Conservation (phyloP, 35 echinoderm and acorn worm species). For the Lytechinus pictus region DNA sequence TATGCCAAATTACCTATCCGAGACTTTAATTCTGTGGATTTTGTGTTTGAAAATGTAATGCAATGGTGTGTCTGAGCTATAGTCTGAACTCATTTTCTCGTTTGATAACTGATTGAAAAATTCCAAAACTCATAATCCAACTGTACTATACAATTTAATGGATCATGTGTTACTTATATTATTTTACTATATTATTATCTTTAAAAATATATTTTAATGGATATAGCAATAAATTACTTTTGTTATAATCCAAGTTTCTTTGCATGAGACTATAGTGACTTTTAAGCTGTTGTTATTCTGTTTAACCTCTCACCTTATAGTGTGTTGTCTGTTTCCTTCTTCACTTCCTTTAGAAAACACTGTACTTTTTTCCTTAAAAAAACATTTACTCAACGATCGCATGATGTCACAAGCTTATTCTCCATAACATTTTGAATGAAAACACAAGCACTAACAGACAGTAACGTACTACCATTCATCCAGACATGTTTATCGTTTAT, state of each 20-base stretch:
- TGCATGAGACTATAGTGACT: background rate
- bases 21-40: no score
- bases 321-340: background rate
- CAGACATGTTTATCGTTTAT: background rate
- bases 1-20: no score
- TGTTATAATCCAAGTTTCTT: background rate
- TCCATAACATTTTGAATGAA: background rate
- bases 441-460: background rate
- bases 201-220: no score
- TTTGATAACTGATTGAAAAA: no score
- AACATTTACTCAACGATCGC: background rate
- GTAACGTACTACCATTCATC: background rate
- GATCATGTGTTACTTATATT: no score
- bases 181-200: no score
- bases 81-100: no score
- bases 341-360: background rate
- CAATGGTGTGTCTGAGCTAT: no score
- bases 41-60: no score
- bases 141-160: no score
- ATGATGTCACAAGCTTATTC: background rate
- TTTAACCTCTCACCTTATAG: background rate
- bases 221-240: no score
- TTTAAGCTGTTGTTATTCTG: background rate
- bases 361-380: background rate
- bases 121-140: no score